These are phyloP conservation scores for Poecile montanus DNA, from an alignment of 2,797 vertebrate species.

Conservation along the genomic window DNA sequence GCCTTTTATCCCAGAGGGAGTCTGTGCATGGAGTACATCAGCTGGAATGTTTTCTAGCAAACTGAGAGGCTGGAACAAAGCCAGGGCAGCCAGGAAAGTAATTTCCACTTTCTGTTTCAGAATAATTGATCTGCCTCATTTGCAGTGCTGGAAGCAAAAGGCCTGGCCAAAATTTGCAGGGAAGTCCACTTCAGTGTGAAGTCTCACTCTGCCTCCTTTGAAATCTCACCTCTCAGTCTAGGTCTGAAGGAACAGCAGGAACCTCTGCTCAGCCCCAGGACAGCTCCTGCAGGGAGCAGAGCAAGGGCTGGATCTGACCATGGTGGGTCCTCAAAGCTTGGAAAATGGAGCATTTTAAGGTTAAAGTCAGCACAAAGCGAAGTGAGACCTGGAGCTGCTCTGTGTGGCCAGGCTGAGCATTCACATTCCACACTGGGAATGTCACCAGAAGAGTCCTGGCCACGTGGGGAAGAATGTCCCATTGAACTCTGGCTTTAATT, in stretches of 20 bases:
- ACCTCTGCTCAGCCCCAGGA: not conserved
- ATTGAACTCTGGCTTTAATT: not conserved
- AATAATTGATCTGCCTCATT: not conserved
- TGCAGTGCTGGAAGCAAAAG: not conserved
- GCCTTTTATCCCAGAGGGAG: not conserved
- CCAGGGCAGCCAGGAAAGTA: not conserved
- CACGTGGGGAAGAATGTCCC: not conserved
- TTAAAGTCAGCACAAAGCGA: not conserved
- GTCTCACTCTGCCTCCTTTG: not conserved
- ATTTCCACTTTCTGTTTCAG: not conserved
- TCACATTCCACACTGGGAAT: not conserved
- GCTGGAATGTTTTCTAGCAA: not conserved
- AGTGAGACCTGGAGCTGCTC: not conserved
- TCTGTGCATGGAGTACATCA: not conserved
- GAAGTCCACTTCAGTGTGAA: not conserved
- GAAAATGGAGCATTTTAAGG: not conserved
- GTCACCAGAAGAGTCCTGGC: not conserved
- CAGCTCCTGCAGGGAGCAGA: not conserved
- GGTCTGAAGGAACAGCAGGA: not conserved
- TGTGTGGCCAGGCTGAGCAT: rapidly evolving
- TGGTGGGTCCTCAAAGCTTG: not conserved
- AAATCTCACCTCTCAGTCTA: not conserved
- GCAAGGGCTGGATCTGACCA: not conserved
- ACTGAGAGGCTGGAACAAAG: not conserved
- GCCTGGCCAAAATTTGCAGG: not conserved